Conservation (phyloP, 2,888 invertebrate genomes). For the Lacanobia oleracea region DNA sequence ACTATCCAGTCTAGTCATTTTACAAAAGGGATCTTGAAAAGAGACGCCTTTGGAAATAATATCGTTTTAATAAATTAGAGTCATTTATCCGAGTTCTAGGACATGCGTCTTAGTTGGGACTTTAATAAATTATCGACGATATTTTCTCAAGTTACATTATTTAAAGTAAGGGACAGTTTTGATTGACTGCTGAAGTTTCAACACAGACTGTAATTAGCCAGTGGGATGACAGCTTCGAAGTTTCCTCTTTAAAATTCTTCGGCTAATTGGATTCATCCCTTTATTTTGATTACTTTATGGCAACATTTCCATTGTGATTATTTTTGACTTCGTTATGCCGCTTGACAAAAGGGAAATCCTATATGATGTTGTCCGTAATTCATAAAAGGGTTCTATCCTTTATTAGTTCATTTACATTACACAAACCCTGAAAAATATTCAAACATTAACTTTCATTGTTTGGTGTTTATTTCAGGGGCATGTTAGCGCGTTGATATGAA, state of each 20-base stretch:
- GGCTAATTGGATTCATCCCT: slow-evolving; percentile 36
- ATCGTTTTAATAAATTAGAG: slow-evolving; percentile 82
- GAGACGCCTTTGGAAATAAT: slow-evolving; percentile 80
- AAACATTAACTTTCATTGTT: slow-evolving; percentile 10
- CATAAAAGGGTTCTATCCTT: not conserved
- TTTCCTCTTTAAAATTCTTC: slow-evolving; percentile 42
- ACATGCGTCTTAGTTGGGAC: slow-evolving; percentile 72
- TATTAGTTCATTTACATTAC: slow-evolving; percentile 6
- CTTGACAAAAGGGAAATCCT: not conserved
- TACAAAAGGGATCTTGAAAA: slow-evolving; percentile 76
- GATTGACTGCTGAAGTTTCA: slow-evolving; percentile 66
- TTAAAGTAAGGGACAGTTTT: slow-evolving; percentile 66
- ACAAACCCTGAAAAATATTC: slow-evolving; percentile 1
- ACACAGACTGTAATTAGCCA: slow-evolving; percentile 52
- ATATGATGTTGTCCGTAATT: not conserved
- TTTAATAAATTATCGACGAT: slow-evolving; percentile 78
- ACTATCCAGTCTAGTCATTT: slow-evolving; percentile 76
- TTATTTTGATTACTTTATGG: slow-evolving; percentile 24
- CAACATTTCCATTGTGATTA: slow-evolving; percentile 11
- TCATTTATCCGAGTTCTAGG: slow-evolving; percentile 76
- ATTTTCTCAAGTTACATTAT: slow-evolving; percentile 75
- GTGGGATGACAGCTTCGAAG: slow-evolving; percentile 38
- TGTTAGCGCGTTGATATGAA: slow-evolving; percentile 13
- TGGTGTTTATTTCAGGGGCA: slow-evolving; percentile 15
- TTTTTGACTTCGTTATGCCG: slow-evolving; percentile 9